phyloP scores from a whole-genome alignment of 2,113 vertebrate species.

The Tapirus terrestris region DNA sequence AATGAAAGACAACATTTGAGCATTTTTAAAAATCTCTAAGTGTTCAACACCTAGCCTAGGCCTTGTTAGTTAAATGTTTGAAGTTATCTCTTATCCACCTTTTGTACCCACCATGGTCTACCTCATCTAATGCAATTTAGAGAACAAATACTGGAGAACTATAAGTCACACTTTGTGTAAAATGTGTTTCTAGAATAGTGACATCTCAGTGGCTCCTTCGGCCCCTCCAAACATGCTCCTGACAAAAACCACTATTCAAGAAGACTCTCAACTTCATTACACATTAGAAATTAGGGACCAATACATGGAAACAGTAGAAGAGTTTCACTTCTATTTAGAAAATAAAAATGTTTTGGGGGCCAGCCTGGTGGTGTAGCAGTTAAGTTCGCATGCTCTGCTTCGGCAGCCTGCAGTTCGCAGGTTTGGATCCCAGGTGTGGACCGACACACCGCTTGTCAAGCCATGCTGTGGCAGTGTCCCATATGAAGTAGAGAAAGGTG shows the following conservation, averaged over 20 bases:
- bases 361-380: not conserved
- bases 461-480: no score
- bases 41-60: not conserved
- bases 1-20: not conserved
- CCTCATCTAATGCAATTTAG: not conserved
- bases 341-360: not conserved
- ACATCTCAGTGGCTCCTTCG: not conserved
- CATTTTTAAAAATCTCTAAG: not conserved
- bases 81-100: not conserved
- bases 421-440: no score
- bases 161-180: not conserved
- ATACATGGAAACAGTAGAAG: not conserved
- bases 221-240: not conserved
- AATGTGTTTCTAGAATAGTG: not conserved
- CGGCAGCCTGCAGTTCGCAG: no score
- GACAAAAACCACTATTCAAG: not conserved
- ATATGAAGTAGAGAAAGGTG: no score
- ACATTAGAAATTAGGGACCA: not conserved
- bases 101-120: not conserved
- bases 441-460: no score
- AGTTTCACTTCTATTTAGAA: slow-evolving; percentile 19
- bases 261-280: not conserved
- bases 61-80: not conserved
- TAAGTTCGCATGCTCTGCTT: no score
- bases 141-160: not conserved